Conservation (phyloP, 2,888 invertebrate species). For the Aricia artaxerxes region DNA sequence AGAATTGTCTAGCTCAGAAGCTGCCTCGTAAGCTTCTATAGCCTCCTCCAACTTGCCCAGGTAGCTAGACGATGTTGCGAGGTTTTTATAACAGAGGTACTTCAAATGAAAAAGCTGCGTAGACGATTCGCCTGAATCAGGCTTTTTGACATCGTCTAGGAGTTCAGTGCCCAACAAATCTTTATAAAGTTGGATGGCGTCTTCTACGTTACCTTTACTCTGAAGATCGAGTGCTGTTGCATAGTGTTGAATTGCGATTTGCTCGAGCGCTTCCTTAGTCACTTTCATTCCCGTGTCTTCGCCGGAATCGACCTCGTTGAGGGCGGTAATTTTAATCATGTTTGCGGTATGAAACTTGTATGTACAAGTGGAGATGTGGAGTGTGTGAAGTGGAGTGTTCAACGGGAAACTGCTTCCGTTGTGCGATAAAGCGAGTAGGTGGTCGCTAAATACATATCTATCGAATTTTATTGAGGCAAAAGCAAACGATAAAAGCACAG, state of each 20-base stretch:
- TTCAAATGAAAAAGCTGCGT: constrained; percentile 85
- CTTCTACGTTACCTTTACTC: constrained; percentile 82
- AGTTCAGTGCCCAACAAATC: constrained; percentile 84
- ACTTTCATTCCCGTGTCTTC: constrained; percentile 80
- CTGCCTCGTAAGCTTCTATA: constrained; percentile 85
- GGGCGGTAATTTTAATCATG: constrained; percentile 83
- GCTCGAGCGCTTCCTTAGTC: constrained; percentile 83
- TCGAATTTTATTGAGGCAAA: background rate
- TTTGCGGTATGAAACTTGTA: constrained; percentile 38
- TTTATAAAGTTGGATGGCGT: constrained; percentile 84
- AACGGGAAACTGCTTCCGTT: background rate
- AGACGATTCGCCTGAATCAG: constrained; percentile 77
- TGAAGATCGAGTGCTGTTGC: constrained; percentile 87
- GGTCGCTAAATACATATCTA: background rate
- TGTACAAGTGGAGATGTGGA: background rate
- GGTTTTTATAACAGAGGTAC: constrained; percentile 91
- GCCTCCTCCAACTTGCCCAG: constrained; percentile 82
- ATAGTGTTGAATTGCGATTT: constrained; percentile 89
- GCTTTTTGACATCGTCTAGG: constrained; percentile 78
- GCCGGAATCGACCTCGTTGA: constrained; percentile 81
- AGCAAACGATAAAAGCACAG: background rate
- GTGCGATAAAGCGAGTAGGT: background rate
- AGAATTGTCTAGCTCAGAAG: constrained; percentile 89
- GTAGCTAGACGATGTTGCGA: constrained; percentile 85
- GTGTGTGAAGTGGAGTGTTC: background rate